A percentile compares a stretch with the other conserved stretches of the same genome.
phyloP scores from a whole-genome alignment of 2,113 vertebrate species.

The Sclerurus mexicanus region DNA sequence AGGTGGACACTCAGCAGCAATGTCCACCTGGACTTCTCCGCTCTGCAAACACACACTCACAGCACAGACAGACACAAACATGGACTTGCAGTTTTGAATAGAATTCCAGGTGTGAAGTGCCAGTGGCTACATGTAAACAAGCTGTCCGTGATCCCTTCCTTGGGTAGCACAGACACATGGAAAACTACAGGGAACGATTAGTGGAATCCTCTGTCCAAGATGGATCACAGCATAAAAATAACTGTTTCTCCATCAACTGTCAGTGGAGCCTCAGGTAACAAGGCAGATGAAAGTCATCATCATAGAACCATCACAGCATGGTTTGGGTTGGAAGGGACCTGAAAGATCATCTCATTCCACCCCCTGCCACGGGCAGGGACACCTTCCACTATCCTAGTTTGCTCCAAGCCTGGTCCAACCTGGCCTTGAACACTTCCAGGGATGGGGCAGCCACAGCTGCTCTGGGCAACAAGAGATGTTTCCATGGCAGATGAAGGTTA shows the following conservation, averaged over 20 bases:
- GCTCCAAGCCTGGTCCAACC: fast-evolving
- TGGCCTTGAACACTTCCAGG: neutral
- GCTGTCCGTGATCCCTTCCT: neutral
- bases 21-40: neutral
- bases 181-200: neutral
- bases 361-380: neutral
- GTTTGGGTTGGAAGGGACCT: neutral
- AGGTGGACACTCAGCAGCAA: neutral
- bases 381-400: fast-evolving
- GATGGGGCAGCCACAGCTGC: neutral
- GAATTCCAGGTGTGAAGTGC: neutral
- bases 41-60: neutral
- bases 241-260: fast-evolving
- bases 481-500: neutral
- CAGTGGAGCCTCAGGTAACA: neutral
- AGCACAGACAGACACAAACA: neutral
- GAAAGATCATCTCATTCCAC: neutral
- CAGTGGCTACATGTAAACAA: neutral
- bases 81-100: neutral
- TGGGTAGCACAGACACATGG: neutral
- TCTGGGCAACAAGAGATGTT: neutral
- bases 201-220: neutral
- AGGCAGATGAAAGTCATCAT: neutral
- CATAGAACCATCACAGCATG: neutral
- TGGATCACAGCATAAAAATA: neutral